phyloP scores from a whole-genome alignment of 2,888 invertebrate genomes.

The Tipula helvola region DNA sequence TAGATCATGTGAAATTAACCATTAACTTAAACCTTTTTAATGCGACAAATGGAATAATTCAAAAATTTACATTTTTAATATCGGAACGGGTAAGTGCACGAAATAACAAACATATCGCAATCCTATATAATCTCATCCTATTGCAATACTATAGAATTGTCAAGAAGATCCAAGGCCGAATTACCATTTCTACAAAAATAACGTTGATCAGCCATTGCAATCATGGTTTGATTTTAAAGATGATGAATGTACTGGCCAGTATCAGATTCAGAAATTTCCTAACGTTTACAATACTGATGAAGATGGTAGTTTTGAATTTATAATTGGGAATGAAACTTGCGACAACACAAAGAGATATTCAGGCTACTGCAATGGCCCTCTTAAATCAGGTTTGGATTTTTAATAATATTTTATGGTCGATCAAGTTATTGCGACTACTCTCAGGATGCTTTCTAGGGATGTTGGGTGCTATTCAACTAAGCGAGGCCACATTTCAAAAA shows the following conservation, averaged over 20 bases:
- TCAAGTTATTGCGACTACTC: no score
- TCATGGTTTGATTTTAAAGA: slow-evolving; percentile 25
- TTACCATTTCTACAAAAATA: slow-evolving; percentile 27
- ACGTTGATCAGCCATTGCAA: slow-evolving; percentile 30
- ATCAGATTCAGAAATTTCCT: slow-evolving; percentile 24
- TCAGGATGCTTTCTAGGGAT: no score
- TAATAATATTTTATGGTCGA: no score
- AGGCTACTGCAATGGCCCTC: slow-evolving; percentile 52
- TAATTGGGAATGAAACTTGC: slow-evolving; percentile 31
- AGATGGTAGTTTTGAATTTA: slow-evolving; percentile 15
- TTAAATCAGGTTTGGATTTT: slow-evolving; percentile 38
- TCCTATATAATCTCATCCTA: background rate
- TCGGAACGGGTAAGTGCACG: slow-evolving; percentile 24
- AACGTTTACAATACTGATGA: background rate
- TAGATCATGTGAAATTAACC: slow-evolving; percentile 28
- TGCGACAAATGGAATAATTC: slow-evolving; percentile 32
- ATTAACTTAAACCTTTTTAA: slow-evolving; percentile 26
- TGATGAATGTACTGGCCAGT: slow-evolving; percentile 26
- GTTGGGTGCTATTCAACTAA: no score
- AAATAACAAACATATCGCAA: background rate
- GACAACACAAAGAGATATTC: slow-evolving; percentile 16
- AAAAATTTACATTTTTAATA: slow-evolving; percentile 35
- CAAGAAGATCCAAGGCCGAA: slow-evolving; percentile 22
- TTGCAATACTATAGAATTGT: slow-evolving; percentile 20
- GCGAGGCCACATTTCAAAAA: no score